Base-by-base conservation (phyloP, 2,797 vertebrate species). In the Eupleurogrammus muticus region DNA sequence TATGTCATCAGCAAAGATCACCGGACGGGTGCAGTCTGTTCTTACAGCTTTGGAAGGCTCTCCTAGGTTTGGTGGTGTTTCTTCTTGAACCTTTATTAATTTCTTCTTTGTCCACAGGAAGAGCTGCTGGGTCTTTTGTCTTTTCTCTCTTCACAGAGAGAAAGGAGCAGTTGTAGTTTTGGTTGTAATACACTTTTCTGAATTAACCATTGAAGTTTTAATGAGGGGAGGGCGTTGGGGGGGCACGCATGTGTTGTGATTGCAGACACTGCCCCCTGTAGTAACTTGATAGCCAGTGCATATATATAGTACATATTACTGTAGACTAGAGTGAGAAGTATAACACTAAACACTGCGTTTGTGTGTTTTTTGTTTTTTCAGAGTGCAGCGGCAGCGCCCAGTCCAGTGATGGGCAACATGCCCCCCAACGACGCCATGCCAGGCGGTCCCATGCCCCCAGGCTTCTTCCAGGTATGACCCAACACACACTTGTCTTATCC, bases 341-440 rank as follows among this genome's bases (percentile, higher is more conserved):
- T 7, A 23, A 23, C 24, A 55, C 44, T 9, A 9, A 64, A 35
- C 38, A 19, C 42, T 17, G 3, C 14, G 3, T 80, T 47, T 87
- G 40, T 91, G 50, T 79, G 46, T 14, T 42, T n/a, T 42, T 57
- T 83, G 49, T 89, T 90, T 51, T 89, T 90, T 32, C 90, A 95
- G 94, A 95, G 94, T 34, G 94, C 94, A 34, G 94, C 94, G 0
- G 94, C 94, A 47, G 94, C 96, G 3, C 96, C 96, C 61, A 97
- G 96, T 82, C 96, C 97, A 0, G 96, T 97, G 80, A 96, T 97
- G 96, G 96, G 95, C 32, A 94, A 92, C 91, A 94, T 98, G 94
- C 94, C 96, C 64, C 96, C 97, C 28, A 95, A 89, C 0, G 97
- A 98, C 0, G 92, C 93, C 66, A 95, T 97, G 92, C 92, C 95